These are phyloP conservation scores for Tachina grossa DNA, from an alignment of 2,888 invertebrate species.

Conservation along the genomic window DNA sequence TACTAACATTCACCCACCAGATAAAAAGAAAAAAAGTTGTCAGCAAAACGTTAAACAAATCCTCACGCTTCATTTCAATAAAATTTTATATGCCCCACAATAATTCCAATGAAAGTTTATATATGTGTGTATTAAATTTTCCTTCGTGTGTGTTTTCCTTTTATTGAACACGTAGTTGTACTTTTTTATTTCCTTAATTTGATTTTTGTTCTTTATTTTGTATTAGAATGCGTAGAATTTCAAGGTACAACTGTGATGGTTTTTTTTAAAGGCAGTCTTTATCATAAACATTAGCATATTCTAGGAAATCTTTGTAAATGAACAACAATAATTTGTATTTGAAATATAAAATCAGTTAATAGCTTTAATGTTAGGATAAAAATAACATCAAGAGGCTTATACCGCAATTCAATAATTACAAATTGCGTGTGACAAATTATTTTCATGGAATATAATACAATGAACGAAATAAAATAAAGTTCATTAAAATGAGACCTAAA, in stretches of 20 bases:
- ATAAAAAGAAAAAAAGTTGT: background rate
- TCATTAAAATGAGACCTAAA: too few relatives aligned
- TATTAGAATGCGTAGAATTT: background rate
- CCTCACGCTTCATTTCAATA: slow-evolving; percentile 61
- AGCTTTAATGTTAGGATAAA: too few relatives aligned
- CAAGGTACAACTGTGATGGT: background rate
- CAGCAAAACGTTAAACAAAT: slow-evolving; percentile 24
- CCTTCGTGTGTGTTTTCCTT: background rate
- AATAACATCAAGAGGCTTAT: too few relatives aligned
- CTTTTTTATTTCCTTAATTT: slow-evolving; percentile 1
- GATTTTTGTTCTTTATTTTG: slow-evolving; percentile 3
- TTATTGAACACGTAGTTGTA: slow-evolving; percentile 55
- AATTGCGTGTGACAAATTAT: too few relatives aligned
- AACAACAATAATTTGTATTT: background rate
- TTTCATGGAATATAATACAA: too few relatives aligned
- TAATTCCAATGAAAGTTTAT: slow-evolving; percentile 53
- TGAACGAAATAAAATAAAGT: too few relatives aligned
- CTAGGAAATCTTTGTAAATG: background rate
- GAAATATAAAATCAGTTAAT: too few relatives aligned
- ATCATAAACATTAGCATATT: slow-evolving; percentile 15
- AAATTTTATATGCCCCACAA: slow-evolving; percentile 59
- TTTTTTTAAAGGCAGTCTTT: background rate
- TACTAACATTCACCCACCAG: background rate
- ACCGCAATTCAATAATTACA: too few relatives aligned
- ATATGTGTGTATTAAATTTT: background rate